Conservation (phyloP, 2,797 vertebrate genomes). For the Neosilurus hyrtlii region DNA sequence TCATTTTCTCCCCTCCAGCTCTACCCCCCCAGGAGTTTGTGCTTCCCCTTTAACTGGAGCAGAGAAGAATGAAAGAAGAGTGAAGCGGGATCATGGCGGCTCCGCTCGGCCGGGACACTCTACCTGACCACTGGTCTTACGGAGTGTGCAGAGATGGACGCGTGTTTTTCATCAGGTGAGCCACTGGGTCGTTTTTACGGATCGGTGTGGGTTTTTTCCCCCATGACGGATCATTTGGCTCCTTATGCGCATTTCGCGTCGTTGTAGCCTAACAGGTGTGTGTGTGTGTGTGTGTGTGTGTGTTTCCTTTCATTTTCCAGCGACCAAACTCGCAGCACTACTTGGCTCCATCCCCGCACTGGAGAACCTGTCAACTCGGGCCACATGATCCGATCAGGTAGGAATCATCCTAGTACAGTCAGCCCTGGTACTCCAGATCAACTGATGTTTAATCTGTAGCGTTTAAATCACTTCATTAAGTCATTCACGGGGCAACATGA, state of each 20-base stretch:
- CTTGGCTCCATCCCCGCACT: conserved; percentile 94
- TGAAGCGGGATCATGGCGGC: conserved; percentile 86
- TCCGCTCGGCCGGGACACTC: conserved; percentile 86
- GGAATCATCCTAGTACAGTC: background rate
- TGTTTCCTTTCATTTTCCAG: conserved; percentile 68
- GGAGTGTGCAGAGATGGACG: conserved; percentile 92
- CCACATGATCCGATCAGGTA: conserved; percentile 98
- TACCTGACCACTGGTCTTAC: conserved; percentile 94
- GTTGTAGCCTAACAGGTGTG: conserved; percentile 80
- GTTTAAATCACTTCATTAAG: background rate
- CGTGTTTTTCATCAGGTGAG: conserved; percentile 96
- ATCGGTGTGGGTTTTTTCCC: background rate
- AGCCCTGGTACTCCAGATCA: background rate
- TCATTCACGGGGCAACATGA: background rate
- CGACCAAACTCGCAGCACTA: conserved; percentile 84
- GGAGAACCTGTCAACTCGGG: conserved; percentile 96
- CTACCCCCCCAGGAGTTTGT: conserved; percentile 57
- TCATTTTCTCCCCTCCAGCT: background rate
- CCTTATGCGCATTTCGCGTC: conserved; percentile 12
- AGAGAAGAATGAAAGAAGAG: conserved; percentile 54
- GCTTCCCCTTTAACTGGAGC: conserved; percentile 75
- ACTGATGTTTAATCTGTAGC: background rate
- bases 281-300: conserved; percentile 15
- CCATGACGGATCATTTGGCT: background rate
- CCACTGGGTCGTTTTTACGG: background rate